Evolutionary conservation across 1,140 invertebrate genomes (phyloP), one percentile per base, ranked within the genome.

Genomic region (Philotrypesis tridentata): DNA sequence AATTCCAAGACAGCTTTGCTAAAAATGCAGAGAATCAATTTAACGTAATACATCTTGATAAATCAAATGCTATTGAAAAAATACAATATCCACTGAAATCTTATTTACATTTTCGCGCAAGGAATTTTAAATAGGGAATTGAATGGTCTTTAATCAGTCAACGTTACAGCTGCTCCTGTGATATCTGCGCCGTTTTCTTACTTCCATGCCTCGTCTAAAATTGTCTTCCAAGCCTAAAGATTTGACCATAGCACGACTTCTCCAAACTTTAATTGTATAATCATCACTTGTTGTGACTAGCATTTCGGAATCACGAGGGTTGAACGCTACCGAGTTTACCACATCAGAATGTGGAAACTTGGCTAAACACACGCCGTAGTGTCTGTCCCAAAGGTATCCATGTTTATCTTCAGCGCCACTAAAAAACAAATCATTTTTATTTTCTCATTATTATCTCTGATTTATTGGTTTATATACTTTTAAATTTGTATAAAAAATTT

Each of bases 251-350:
- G 91, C 87, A 75, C 91, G 89, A 80, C 93, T 94, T 25, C 93
- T 88, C 94, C 95, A 96, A 71, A 97, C 92, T 92, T 96, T 97
- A 61, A 97, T 94, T 17, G 94, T 95, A 86, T 94, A 94, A 90
- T 98, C 97, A 89, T 98, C 97, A 83, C 96, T 97, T 12, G 96
- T 96, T n/a, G 96, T 97, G 1, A 98, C 94, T 27, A 97, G 90
- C 94, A 97, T 96, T 89, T 97, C 95, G 1, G 95, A 93, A 92
- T 97, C 95, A 63, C 92, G 92, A 9, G 96, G 96, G 92, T 97
- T 97, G 86, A 98, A 97, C 21, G 96, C 96, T 1, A 97, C 96
- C 14, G 95, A 96, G 91, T 97, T 98, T 0, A 97, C 96, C 17
- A 97, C 96, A 90, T 97, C 96, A 2, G 89, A 90, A 89, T 98